Conservation (phyloP, 2,888 invertebrate genomes). For the Eledona agricola region DNA sequence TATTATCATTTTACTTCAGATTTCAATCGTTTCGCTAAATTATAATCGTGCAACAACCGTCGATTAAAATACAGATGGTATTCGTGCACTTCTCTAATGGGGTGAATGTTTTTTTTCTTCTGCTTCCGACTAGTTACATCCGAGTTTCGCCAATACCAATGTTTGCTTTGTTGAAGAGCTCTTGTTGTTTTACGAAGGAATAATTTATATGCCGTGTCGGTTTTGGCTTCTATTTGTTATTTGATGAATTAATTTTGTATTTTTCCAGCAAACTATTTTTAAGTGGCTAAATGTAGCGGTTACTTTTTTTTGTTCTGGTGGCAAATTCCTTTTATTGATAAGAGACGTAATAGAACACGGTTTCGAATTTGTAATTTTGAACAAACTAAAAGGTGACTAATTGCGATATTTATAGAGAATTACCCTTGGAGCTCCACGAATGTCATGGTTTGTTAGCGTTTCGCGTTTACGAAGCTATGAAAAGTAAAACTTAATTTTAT, state of each 20-base stretch:
- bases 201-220: too few relatives aligned
- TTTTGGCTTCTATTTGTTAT: too few relatives aligned
- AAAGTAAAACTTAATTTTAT: too few relatives aligned
- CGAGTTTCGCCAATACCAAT: too few relatives aligned
- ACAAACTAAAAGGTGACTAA: constrained; percentile 14
- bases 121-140: too few relatives aligned
- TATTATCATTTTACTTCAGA: constrained; percentile 1
- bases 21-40: constrained; percentile 6
- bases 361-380: constrained; percentile 7
- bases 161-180: too few relatives aligned
- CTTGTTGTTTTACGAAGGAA: too few relatives aligned
- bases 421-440: constrained; percentile 14
- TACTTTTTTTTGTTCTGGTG: background rate
- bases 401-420: constrained; percentile 12
- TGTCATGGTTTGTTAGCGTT: constrained; percentile 16
- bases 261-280: too few relatives aligned
- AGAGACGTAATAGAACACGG: constrained; percentile 2
- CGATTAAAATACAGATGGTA: constrained; percentile 5
- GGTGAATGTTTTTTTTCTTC: background rate
- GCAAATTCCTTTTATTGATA: constrained; percentile 2
- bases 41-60: background rate
- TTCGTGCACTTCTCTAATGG: background rate
- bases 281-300: too few relatives aligned
- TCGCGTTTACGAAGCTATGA: too few relatives aligned
- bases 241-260: too few relatives aligned